Evolutionary conservation across 2,797 vertebrate species (phyloP), one percentile per base, ranked within the genome.

Genomic region (Ataeniobius toweri): DNA sequence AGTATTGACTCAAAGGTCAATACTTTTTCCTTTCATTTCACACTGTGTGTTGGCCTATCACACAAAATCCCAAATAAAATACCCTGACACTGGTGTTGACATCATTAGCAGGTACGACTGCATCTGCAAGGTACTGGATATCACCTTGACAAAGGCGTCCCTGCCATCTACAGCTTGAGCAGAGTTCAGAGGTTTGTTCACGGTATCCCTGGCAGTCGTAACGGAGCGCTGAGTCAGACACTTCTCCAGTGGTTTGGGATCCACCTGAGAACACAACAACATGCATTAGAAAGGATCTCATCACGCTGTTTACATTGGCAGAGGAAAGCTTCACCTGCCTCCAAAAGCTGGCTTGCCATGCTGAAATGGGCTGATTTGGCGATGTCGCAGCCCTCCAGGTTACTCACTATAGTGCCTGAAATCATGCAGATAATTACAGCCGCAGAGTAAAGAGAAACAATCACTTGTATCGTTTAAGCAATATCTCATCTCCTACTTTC

Each of bases 111-210:
- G 9, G 18, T 12, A 46, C 10, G 0, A 69, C 46, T 26, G 46
- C 1, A 9, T 44, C 31, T n/a, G 9, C 22, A 26, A 26, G 67
- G 44, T 14, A 69, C 2, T 31, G 44, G 24, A 44, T 5, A 6
- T 39, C 89, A 99, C 98, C 95, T 99, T 99, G 87, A 97, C 96
- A 83, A 99, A 98, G 68, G 98, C 98, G 5, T 99, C 96, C 80
- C 95, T 96, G 77, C 97, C 96, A 28, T 96, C 97, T 51, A 95
- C 78, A 20, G 98, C 98, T 92, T 99, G 97, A 22, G 68, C 72
- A 0, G 94, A 77, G 28, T 93, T 98, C 88, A 99, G 94, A 50
- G 93, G 93, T 81, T 95, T 97, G 86, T 95, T 95, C 79, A 99
- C 96, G 0, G 90, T 95, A 85, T 99, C 98, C 85, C 95, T 96